A percentile compares a stretch with the other conserved stretches of the same genome.
Conservation (phyloP, 2,888 invertebrate species). For the Amblyjoppa fuscipennis region DNA sequence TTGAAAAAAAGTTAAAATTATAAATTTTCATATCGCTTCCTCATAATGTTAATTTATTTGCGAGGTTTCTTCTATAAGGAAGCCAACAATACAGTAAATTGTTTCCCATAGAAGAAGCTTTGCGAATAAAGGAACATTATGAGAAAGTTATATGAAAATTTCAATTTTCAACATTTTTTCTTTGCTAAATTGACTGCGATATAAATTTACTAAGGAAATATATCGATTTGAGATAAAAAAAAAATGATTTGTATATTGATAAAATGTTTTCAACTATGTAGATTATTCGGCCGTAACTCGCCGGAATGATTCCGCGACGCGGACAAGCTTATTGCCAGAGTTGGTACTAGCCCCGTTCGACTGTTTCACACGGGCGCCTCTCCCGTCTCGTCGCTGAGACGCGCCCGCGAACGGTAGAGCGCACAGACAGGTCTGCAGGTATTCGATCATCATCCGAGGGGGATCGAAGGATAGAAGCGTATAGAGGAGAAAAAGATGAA, state of each 20-base stretch:
- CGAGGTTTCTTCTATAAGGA: too few relatives aligned
- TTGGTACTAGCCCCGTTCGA: slow-evolving; percentile 11
- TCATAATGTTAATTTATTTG: too few relatives aligned
- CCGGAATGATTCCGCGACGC: neutral
- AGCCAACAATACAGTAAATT: too few relatives aligned
- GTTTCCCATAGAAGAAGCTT: too few relatives aligned
- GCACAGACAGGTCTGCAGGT: slow-evolving; percentile 63
- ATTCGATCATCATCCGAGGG: slow-evolving; percentile 65
- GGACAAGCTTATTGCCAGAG: slow-evolving; percentile 15
- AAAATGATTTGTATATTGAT: neutral
- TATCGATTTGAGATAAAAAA: too few relatives aligned
- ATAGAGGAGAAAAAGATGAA: slow-evolving; percentile 67
- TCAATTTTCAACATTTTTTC: too few relatives aligned
- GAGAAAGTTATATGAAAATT: too few relatives aligned
- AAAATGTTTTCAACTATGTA: neutral
- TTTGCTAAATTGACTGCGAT: too few relatives aligned
- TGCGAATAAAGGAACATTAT: too few relatives aligned
- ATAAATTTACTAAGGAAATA: too few relatives aligned
- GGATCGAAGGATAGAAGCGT: slow-evolving; percentile 47
- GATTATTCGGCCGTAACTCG: neutral
- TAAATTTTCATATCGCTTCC: too few relatives aligned
- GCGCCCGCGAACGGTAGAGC: slow-evolving; percentile 33
- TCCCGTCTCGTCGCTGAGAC: neutral
- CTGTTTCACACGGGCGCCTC: slow-evolving; percentile 8
- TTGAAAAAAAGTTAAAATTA: too few relatives aligned